These are phyloP conservation scores for Cinclus mexicanus DNA, from an alignment of 2,113 vertebrate genomes.

Conservation along the genomic window DNA sequence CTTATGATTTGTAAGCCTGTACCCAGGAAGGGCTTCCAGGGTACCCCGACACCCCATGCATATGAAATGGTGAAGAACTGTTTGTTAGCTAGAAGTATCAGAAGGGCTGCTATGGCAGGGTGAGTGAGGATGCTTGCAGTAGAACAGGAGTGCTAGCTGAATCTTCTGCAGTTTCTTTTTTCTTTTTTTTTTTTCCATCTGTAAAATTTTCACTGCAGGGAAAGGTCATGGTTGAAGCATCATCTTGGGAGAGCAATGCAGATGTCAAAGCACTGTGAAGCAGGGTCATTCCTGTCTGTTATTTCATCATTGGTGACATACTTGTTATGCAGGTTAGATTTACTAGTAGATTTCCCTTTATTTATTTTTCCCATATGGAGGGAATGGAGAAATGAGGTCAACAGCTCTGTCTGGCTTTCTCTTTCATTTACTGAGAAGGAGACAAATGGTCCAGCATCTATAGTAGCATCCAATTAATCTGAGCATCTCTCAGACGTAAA, in stretches of 20 bases:
- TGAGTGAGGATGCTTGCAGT: background rate
- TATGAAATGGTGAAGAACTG: background rate
- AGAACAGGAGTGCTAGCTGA: background rate
- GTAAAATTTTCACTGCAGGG: background rate
- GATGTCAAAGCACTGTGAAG: background rate
- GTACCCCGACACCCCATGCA: background rate
- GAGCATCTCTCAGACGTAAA: background rate
- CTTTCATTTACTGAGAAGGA: background rate
- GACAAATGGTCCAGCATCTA: background rate
- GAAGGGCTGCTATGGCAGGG: background rate
- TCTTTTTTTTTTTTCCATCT: rapidly evolving
- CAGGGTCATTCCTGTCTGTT: background rate
- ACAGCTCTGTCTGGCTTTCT: background rate
- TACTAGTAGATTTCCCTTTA: background rate
- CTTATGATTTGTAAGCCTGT: background rate
- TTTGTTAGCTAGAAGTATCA: background rate
- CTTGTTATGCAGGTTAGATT: background rate
- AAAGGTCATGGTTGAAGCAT: background rate
- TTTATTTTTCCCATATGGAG: constrained; percentile 10
- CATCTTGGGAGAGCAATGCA: background rate
- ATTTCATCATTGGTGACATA: background rate
- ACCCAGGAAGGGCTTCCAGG: background rate
- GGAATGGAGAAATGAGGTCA: constrained; percentile 24
- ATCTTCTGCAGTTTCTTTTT: background rate
- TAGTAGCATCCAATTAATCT: background rate